These are phyloP conservation scores for Opisthocomus hoazin DNA, from an alignment of 2,113 vertebrate genomes.

Conservation along the genomic window DNA sequence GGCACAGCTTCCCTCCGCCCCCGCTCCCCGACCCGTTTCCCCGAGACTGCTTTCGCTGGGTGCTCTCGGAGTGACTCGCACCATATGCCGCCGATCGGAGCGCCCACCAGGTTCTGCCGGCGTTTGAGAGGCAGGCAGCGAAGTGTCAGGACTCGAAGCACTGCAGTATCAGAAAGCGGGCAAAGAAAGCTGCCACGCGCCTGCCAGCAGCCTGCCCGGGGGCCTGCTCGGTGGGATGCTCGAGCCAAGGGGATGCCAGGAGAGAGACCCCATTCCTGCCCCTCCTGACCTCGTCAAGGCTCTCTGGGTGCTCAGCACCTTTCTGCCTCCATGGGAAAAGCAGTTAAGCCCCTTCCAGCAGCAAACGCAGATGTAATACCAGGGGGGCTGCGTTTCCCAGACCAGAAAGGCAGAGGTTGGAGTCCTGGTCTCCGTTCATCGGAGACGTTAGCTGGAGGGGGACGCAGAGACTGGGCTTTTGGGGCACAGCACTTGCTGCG, in stretches of 20 bases:
- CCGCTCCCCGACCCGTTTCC: not conserved
- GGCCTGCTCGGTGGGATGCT: not conserved
- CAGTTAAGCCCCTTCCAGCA: not conserved
- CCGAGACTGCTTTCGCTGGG: not conserved
- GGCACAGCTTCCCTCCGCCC: not conserved
- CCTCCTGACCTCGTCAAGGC: not conserved
- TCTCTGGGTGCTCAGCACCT: not conserved
- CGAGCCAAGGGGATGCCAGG: not conserved
- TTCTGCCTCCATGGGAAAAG: not conserved
- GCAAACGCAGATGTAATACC: not conserved
- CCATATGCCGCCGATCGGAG: not conserved
- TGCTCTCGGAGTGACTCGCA: not conserved
- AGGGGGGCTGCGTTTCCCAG: not conserved
- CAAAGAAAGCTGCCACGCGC: not conserved
- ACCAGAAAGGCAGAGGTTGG: not conserved
- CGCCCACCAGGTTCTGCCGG: not conserved
- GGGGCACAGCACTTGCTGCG: not conserved
- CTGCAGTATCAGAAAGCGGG: fast-evolving
- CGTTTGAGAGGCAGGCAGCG: not conserved
- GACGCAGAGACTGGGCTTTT: not conserved
- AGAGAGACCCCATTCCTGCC: not conserved
- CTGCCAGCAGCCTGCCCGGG: not conserved
- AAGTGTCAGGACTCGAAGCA: not conserved
- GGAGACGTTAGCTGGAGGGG: fast-evolving
- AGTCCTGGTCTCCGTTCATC: not conserved